These are phyloP conservation scores for Synaphobranchus kaupii DNA, from an alignment of 2,797 vertebrate genomes.

Conservation along the genomic window DNA sequence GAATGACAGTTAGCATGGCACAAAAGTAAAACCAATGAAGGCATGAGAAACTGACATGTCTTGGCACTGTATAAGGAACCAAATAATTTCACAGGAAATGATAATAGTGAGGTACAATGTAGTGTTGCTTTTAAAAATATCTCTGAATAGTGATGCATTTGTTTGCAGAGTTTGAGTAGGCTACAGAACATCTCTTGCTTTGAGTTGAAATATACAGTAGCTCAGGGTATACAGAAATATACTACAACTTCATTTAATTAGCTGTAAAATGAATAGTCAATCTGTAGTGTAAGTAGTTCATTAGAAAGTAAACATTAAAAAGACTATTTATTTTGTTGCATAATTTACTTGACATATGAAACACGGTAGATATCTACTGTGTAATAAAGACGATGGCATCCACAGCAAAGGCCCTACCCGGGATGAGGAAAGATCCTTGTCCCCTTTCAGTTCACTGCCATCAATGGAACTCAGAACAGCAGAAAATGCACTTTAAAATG, in stretches of 20 bases:
- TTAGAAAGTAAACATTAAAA: not conserved
- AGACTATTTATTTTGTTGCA: not conserved
- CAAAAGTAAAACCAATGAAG: conserved; percentile 10
- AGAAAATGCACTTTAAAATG: not conserved
- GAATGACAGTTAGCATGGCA: not conserved
- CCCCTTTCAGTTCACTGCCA: not conserved
- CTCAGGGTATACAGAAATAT: too few relatives aligned
- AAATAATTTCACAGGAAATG: not conserved
- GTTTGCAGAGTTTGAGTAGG: not conserved
- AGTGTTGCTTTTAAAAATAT: not conserved
- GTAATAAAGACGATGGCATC: not conserved
- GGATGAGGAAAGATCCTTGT: not conserved
- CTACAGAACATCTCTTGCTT: not conserved
- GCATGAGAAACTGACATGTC: not conserved
- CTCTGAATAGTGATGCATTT: not conserved
- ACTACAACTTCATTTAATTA: too few relatives aligned
- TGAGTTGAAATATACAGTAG: not conserved
- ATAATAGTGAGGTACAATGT: not conserved
- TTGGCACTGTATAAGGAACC: not conserved
- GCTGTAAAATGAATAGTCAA: too few relatives aligned
- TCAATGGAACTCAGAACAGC: not conserved
- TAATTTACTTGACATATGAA: not conserved
- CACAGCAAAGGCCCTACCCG: not conserved
- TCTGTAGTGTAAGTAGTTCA: not conserved
- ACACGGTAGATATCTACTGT: not conserved